Percentiles rank a stretch among this genome's conserved stretches.
These are phyloP conservation scores for Babyrousa celebensis DNA, from an alignment of 2,797 vertebrate genomes.

Conservation along the genomic window DNA sequence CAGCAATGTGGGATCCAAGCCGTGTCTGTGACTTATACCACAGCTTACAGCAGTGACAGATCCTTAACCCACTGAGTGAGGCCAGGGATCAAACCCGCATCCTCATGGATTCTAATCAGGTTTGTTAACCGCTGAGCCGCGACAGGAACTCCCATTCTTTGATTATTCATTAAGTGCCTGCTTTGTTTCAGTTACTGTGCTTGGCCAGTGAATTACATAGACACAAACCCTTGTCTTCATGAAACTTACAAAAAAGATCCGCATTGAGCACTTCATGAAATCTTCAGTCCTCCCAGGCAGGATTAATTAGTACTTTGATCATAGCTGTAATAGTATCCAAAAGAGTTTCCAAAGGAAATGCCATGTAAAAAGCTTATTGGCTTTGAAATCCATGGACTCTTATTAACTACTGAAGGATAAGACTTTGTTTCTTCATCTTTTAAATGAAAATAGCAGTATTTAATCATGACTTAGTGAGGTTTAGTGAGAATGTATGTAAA, in stretches of 20 bases:
- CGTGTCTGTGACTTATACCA: too few relatives aligned
- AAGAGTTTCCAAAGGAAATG: constrained; percentile 48
- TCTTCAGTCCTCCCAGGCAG: constrained; percentile 34
- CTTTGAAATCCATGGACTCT: constrained; percentile 23
- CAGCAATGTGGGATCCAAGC: too few relatives aligned
- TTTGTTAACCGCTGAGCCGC: too few relatives aligned
- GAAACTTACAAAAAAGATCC: constrained; percentile 64
- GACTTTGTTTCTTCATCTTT: constrained; percentile 54
- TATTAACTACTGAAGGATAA: constrained; percentile 14
- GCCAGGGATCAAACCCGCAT: too few relatives aligned
- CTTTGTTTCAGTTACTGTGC: constrained; percentile 66
- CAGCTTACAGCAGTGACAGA: too few relatives aligned
- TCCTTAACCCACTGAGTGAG: too few relatives aligned
- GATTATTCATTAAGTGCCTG: constrained; percentile 57
- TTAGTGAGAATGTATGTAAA: constrained; percentile 13
- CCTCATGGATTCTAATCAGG: too few relatives aligned
- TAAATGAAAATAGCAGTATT: constrained; percentile 63
- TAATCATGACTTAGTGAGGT: background rate
- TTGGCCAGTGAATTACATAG: constrained; percentile 59
- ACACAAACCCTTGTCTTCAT: constrained; percentile 54
- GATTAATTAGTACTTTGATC: constrained; percentile 71
- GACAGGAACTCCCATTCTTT: background rate
- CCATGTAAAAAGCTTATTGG: constrained; percentile 43
- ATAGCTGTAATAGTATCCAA: constrained; percentile 34
- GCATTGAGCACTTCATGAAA: constrained; percentile 71